A percentile compares a stretch with the other conserved stretches of the same genome.
phyloP scores from a whole-genome alignment of 2,113 vertebrate species.

The Otocyon megalotis region DNA sequence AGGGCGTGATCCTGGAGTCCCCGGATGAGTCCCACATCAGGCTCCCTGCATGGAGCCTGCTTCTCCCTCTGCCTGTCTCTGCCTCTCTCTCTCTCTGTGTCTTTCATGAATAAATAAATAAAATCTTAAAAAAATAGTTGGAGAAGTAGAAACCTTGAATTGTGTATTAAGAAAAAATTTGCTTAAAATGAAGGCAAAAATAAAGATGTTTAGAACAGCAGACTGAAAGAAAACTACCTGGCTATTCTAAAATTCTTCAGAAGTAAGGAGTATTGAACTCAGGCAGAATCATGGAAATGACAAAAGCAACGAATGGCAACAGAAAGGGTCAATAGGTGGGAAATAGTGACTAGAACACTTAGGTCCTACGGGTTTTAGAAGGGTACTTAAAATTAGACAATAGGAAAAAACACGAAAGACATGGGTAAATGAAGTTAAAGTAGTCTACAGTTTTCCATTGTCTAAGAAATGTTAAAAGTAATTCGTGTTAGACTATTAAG shows the following conservation, averaged over 20 bases:
- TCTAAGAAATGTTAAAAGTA: not conserved
- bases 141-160: not conserved
- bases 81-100: too few relatives aligned
- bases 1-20: too few relatives aligned
- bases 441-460: not conserved
- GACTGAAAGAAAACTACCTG: not conserved
- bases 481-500: not conserved
- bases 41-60: too few relatives aligned
- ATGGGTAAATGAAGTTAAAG: not conserved
- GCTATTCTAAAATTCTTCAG: not conserved
- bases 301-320: not conserved
- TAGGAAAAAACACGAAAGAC: not conserved
- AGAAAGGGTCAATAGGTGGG: not conserved
- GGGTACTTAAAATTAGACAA: not conserved
- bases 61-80: too few relatives aligned
- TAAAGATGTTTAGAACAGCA: not conserved
- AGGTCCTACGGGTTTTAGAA: not conserved
- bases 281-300: not conserved
- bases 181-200: not conserved
- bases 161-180: not conserved
- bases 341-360: not conserved
- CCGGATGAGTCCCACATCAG: too few relatives aligned
- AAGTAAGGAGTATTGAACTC: not conserved
- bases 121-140: not conserved
- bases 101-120: too few relatives aligned